phyloP scores from a whole-genome alignment of 2,888 invertebrate species.

The Acholoe squamosa region DNA sequence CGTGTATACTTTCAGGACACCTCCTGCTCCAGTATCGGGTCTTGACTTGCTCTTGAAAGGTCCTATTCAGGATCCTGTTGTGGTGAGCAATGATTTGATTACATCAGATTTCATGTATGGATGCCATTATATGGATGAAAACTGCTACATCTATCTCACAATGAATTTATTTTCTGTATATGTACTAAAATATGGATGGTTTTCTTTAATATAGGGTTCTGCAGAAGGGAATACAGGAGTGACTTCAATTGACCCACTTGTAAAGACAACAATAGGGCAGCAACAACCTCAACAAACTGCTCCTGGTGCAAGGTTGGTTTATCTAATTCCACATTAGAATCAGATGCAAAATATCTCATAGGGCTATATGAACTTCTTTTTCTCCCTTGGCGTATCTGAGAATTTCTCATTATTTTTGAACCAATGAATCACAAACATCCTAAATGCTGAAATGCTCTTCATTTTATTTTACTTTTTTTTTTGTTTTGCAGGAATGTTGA shows the following conservation, averaged over 20 bases:
- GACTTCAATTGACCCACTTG: too few relatives aligned
- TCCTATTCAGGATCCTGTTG: neutral
- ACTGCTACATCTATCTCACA: too few relatives aligned
- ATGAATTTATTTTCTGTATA: neutral
- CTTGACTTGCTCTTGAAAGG: conserved; percentile 8
- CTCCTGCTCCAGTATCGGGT: neutral
- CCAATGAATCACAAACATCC: neutral
- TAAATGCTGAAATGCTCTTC: neutral
- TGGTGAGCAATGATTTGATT: neutral
- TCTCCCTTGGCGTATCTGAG: neutral
- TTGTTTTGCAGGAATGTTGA: neutral
- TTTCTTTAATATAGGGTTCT: too few relatives aligned
- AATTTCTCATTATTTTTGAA: neutral
- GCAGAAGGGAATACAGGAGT: too few relatives aligned
- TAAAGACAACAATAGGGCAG: too few relatives aligned
- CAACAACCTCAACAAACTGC: too few relatives aligned
- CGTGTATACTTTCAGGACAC: neutral
- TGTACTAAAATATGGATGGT: neutral
- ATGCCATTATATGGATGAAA: too few relatives aligned
- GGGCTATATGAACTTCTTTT: neutral
- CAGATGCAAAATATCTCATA: neutral
- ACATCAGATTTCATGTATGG: neutral
- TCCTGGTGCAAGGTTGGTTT: too few relatives aligned
- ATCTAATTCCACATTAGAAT: too few relatives aligned
- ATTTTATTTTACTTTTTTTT: neutral